These are phyloP conservation scores for Platypus cylindrus DNA, from an alignment of 2,888 invertebrate genomes.

Conservation along the genomic window DNA sequence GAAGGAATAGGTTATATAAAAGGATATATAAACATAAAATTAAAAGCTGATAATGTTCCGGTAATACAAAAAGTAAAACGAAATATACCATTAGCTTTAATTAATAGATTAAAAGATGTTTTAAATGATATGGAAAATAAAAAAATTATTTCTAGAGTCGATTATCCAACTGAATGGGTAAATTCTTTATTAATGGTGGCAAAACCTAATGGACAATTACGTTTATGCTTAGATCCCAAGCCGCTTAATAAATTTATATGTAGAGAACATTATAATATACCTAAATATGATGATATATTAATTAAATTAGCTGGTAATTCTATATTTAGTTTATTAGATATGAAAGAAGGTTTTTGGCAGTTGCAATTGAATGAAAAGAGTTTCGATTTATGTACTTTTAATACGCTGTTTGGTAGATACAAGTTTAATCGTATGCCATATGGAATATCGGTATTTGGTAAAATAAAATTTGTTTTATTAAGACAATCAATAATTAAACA, in stretches of 20 bases:
- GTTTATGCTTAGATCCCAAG: constrained; percentile 15
- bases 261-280: constrained; percentile 12
- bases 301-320: constrained; percentile 9
- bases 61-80: constrained; percentile 11
- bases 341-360: constrained; percentile 8
- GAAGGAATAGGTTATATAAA: constrained; percentile 13
- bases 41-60: constrained; percentile 13
- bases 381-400: constrained; percentile 8
- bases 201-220: constrained; percentile 10
- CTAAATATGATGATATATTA: constrained; percentile 8
- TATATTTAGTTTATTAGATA: constrained; percentile 9
- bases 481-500: too few relatives aligned
- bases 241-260: constrained; percentile 14
- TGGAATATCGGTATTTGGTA: too few relatives aligned
- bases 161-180: constrained; percentile 16
- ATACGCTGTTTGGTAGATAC: constrained; percentile 10
- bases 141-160: constrained; percentile 14
- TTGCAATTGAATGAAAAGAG: constrained; percentile 2
- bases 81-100: constrained; percentile 17
- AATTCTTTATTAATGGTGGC: constrained; percentile 14
- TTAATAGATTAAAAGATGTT: constrained; percentile 13
- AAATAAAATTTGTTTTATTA: too few relatives aligned
- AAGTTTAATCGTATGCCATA: constrained; percentile 11
- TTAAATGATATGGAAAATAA: constrained; percentile 12
- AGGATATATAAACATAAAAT: constrained; percentile 12